These are phyloP conservation scores for Tachyglossus aculeatus DNA, from an alignment of 2,797 vertebrate species.

Conservation along the genomic window DNA sequence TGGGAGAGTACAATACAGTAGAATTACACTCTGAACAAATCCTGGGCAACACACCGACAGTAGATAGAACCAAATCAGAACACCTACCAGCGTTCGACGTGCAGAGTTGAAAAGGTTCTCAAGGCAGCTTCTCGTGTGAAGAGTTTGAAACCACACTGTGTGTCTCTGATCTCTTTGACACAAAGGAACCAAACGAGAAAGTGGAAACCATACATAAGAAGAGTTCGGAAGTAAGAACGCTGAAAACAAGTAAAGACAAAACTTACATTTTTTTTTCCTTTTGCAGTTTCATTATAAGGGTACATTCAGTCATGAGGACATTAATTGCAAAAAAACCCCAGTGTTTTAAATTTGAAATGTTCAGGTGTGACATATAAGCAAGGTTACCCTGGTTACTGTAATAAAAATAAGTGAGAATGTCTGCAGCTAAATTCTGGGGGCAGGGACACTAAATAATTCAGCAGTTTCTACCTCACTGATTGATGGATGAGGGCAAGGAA, in stretches of 20 bases:
- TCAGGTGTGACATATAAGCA: not conserved
- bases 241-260: constrained; percentile 66
- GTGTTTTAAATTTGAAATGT: not conserved
- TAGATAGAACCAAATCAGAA: not conserved
- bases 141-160: constrained; percentile 96
- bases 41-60: not conserved
- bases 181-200: constrained; percentile 98
- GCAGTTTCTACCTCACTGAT: not conserved
- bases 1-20: not conserved
- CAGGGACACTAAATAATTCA: not conserved
- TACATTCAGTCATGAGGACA: constrained; percentile 1
- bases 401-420: not conserved
- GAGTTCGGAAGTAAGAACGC: constrained; percentile 91
- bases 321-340: not conserved
- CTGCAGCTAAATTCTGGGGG: not conserved
- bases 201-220: constrained; percentile 97
- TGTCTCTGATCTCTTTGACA: constrained; percentile 91
- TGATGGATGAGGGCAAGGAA: not conserved
- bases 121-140: constrained; percentile 91
- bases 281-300: too few species aligned
- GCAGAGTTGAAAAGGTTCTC: constrained; percentile 88
- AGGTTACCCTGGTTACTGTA: not conserved
- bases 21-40: not conserved
- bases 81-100: constrained; percentile 90
- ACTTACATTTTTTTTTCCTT: constrained; percentile 27